These are phyloP conservation scores for Saccostrea cuccullata DNA, from an alignment of 1,140 invertebrate genomes.

Conservation along the genomic window DNA sequence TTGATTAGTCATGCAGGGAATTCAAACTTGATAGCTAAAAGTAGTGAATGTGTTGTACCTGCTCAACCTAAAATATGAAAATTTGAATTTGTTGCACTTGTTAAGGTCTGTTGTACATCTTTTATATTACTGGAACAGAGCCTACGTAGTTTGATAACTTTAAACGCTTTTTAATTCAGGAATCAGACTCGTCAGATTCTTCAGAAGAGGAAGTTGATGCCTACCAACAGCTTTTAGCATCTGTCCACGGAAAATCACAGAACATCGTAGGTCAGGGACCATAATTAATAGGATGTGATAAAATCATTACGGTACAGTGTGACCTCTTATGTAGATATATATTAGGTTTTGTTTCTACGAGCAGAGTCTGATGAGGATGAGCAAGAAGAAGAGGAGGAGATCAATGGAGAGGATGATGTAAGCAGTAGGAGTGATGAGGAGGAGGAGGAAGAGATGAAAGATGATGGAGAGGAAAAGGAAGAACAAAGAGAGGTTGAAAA, in stretches of 20 bases:
- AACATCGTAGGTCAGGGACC: neutral
- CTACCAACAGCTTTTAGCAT: conserved; percentile 60
- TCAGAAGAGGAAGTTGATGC: conserved; percentile 61
- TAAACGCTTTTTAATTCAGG: conserved; percentile 21
- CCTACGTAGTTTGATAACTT: neutral
- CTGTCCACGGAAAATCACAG: neutral
- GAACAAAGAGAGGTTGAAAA: conserved; percentile 64
- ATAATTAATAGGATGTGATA: neutral
- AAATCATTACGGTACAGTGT: no score
- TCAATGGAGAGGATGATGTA: neutral
- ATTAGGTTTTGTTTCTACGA: neutral
- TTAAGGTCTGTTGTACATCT: no score
- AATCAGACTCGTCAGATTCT: conserved; percentile 39
- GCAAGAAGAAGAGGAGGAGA: conserved; percentile 9
- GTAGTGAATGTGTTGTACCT: no score
- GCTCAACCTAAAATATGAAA: no score
- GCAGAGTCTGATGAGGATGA: neutral
- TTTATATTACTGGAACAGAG: no score
- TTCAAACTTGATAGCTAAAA: no score
- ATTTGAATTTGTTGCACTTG: no score
- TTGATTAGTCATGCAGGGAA: no score
- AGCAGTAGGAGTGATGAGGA: conserved; percentile 20
- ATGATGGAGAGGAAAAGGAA: conserved; percentile 50
- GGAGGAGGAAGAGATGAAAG: conserved; percentile 21
- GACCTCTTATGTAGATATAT: neutral